A percentile compares a stretch with the other conserved stretches of the same genome.
Evolutionary conservation across 2,113 vertebrate species (phyloP).

Genomic region (Uria aalge): DNA sequence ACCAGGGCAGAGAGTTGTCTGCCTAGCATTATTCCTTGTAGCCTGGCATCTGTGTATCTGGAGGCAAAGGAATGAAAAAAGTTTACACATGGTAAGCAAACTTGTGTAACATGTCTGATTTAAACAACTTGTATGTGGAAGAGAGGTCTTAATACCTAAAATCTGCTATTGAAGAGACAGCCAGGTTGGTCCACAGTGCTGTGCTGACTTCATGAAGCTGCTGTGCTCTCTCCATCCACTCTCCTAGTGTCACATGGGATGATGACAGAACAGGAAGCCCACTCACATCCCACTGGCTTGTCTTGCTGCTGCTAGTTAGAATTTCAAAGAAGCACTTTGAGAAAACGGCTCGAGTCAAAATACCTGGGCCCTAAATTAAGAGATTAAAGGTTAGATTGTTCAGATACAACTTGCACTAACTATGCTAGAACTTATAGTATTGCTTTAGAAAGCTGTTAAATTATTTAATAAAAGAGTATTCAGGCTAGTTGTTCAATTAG

Average conservation of each 20-base stretch:
- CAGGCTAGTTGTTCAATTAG: neutral
- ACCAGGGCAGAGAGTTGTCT: slow-evolving; percentile 83
- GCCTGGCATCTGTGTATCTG: slow-evolving; percentile 81
- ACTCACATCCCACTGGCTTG: slow-evolving; percentile 78
- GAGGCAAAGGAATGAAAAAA: neutral
- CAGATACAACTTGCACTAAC: neutral
- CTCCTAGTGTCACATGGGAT: slow-evolving; percentile 86
- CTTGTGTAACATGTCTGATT: neutral
- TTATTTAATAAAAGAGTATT: neutral
- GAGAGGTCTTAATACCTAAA: slow-evolving; percentile 81
- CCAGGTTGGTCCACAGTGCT: slow-evolving; percentile 89
- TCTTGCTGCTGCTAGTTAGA: slow-evolving; percentile 78
- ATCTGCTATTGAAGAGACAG: slow-evolving; percentile 76
- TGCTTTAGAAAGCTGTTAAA: neutral
- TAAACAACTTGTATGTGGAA: neutral
- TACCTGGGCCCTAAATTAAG: slow-evolving; percentile 84
- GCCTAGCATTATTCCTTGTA: slow-evolving; percentile 84
- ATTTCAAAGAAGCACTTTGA: slow-evolving; percentile 90
- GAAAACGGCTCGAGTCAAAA: slow-evolving; percentile 87
- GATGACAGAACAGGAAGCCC: slow-evolving; percentile 79
- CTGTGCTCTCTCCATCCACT: slow-evolving; percentile 85
- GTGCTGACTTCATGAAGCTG: slow-evolving; percentile 86
- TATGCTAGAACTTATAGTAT: neutral
- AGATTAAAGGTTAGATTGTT: slow-evolving; percentile 49
- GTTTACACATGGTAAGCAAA: neutral